Evolutionary conservation across 2,888 invertebrate genomes (phyloP).

Genomic region (Parnassius mnemosyne): DNA sequence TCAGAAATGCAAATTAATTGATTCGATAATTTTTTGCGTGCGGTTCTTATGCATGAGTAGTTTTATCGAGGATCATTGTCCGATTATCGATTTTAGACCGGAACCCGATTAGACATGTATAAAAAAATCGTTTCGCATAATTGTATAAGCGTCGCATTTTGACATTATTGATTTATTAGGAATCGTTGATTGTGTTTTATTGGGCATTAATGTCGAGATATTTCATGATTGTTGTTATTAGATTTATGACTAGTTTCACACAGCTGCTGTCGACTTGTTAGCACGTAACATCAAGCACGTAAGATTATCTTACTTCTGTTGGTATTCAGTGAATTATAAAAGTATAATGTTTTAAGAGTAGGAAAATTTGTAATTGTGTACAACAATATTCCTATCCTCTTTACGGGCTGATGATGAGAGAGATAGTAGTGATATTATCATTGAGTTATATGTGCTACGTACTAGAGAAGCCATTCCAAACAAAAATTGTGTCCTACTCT

Average conservation of each 20-base stretch:
- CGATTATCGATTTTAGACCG: conserved; percentile 23
- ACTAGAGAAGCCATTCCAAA: no score
- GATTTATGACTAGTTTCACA: conserved; percentile 15
- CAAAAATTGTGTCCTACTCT: no score
- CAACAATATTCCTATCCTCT: no score
- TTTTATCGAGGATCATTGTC: conserved; percentile 19
- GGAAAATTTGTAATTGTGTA: no score
- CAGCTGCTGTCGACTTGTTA: conserved; percentile 7
- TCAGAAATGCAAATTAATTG: conserved; percentile 27
- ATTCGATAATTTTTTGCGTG: conserved; percentile 22
- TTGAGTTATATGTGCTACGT: no score
- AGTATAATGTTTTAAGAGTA: no score
- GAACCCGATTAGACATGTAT: conserved; percentile 11
- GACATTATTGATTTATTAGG: conserved; percentile 15
- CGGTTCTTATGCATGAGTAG: conserved; percentile 13
- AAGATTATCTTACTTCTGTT: no score
- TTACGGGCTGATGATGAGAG: no score
- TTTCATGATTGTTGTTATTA: conserved; percentile 16
- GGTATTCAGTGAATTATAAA: no score
- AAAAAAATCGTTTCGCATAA: conserved; percentile 5
- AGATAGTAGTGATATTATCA: no score
- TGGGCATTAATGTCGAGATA: conserved; percentile 11
- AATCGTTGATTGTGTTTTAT: conserved; percentile 17
- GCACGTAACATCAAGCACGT: no score
- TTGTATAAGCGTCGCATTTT: conserved; percentile 7